A percentile compares a stretch with the other conserved stretches of the same genome.
These are phyloP conservation scores for Lampris megalopsis DNA, from an alignment of 2,113 vertebrate genomes.

Conservation along the genomic window DNA sequence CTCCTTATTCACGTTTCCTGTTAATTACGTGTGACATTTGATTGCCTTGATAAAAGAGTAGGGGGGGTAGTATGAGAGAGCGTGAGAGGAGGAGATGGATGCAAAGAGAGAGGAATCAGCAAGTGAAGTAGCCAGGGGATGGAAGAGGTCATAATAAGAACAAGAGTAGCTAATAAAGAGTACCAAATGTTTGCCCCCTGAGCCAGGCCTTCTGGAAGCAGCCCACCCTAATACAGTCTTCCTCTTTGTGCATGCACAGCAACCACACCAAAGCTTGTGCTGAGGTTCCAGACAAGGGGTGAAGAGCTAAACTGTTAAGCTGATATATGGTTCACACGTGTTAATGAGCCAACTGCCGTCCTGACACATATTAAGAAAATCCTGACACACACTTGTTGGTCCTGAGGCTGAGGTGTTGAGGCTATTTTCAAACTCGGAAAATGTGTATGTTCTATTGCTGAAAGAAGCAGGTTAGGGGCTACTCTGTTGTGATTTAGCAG, in stretches of 20 bases:
- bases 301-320: constrained; percentile 54
- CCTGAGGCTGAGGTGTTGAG: constrained; percentile 13
- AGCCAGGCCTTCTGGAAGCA: constrained; percentile 49
- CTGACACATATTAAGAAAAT: constrained; percentile 57
- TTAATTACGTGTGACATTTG: constrained; percentile 81
- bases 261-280: constrained; percentile 72
- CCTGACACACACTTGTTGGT: constrained; percentile 42
- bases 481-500: constrained; percentile 5
- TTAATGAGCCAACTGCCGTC: constrained; percentile 53
- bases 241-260: constrained; percentile 49
- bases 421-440: constrained; percentile 21
- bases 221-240: constrained; percentile 63
- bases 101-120: constrained; percentile 43
- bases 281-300: constrained; percentile 44
- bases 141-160: constrained; percentile 62
- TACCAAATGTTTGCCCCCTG: constrained; percentile 68
- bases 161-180: constrained; percentile 69
- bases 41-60: constrained; percentile 75
- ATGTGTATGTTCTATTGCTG: constrained; percentile 3
- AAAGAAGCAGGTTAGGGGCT: too few species aligned
- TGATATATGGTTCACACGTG: constrained; percentile 38
- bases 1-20: constrained; percentile 77
- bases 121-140: constrained; percentile 29
- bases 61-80: constrained; percentile 47
- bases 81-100: constrained; percentile 35